These are phyloP conservation scores for Hypanus sabinus DNA, from an alignment of 2,113 vertebrate species.

Conservation along the genomic window DNA sequence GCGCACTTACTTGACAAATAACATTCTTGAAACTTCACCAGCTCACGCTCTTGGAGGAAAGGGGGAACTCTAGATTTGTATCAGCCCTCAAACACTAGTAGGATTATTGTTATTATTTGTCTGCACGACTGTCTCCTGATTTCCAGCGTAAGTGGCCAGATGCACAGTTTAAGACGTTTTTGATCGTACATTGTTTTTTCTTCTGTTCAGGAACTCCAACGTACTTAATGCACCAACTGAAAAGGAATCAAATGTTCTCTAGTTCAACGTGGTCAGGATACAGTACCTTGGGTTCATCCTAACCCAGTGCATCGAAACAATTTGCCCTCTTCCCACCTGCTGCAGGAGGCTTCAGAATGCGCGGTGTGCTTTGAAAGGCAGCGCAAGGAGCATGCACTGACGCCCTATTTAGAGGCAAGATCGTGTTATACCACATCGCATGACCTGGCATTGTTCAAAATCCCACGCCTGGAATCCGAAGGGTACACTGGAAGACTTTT, in stretches of 20 bases:
- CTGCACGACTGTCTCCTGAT: not conserved
- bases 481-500: conserved; percentile 10
- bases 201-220: not conserved
- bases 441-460: conserved; percentile 19
- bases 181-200: not conserved
- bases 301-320: not conserved
- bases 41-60: too few relatives aligned
- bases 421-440: not conserved
- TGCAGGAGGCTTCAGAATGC: not conserved
- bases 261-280: too few relatives aligned
- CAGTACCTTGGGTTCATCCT: not conserved
- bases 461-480: conserved; percentile 2
- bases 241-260: not conserved
- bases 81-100: too few relatives aligned
- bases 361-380: not conserved
- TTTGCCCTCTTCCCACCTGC: not conserved
- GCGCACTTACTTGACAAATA: not conserved
- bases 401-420: not conserved
- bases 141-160: not conserved
- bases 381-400: not conserved
- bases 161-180: not conserved
- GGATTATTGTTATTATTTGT: too few relatives aligned
- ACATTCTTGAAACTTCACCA: not conserved
- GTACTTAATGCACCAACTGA: not conserved
- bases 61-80: not conserved